These are phyloP conservation scores for Centroberyx gerrardi DNA, from an alignment of 2,797 vertebrate genomes.

Conservation along the genomic window DNA sequence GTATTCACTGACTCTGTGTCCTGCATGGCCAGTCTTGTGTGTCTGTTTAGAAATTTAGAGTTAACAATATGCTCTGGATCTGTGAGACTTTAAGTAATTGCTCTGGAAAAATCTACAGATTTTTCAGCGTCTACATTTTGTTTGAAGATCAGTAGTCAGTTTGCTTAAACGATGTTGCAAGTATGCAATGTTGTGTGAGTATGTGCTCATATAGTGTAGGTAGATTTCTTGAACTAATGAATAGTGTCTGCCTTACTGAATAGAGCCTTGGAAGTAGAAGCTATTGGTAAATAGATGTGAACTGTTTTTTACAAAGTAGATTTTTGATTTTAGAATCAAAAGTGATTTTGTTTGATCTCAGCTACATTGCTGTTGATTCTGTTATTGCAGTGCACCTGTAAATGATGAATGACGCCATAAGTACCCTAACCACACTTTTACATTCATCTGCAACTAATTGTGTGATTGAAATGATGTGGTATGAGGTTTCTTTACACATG, in stretches of 20 bases:
- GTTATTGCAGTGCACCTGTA: background rate
- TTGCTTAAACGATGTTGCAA: background rate
- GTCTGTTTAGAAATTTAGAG: constrained; percentile 34
- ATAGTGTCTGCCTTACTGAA: background rate
- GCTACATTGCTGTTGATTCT: background rate
- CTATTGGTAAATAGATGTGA: background rate
- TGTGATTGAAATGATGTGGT: constrained; percentile 3
- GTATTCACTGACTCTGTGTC: constrained; percentile 43
- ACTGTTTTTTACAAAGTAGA: background rate
- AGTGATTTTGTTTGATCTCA: background rate
- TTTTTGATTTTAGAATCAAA: background rate
- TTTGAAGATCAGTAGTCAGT: too few relatives aligned
- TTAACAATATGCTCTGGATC: constrained; percentile 13
- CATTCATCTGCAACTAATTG: constrained; percentile 1
- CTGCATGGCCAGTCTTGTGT: constrained; percentile 67
- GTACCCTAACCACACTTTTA: background rate
- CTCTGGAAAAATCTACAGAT: too few relatives aligned
- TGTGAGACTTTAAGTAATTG: too few relatives aligned
- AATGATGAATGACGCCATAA: background rate
- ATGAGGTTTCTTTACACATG: background rate
- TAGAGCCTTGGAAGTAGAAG: constrained; percentile 6
- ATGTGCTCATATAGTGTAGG: too few relatives aligned
- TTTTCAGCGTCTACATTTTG: too few relatives aligned
- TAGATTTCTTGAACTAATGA: too few relatives aligned
- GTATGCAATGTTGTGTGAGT: background rate